These are phyloP conservation scores for Cyphomyrmex costatus DNA, from an alignment of 1,140 invertebrate genomes.

Conservation along the genomic window DNA sequence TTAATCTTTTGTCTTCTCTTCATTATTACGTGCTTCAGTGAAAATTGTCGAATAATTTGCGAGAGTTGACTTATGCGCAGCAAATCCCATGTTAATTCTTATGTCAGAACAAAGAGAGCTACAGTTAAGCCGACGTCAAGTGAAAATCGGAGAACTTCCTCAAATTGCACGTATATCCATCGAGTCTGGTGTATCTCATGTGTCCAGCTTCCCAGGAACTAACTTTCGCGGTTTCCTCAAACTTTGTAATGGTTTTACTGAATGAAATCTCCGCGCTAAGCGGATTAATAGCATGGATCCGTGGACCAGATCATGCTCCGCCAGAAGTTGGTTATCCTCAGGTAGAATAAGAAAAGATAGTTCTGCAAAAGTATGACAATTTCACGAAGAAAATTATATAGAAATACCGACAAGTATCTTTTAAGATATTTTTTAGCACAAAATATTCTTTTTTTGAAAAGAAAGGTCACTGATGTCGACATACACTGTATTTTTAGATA, in stretches of 20 bases:
- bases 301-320: slow-evolving; percentile 36
- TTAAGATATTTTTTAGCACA: too few relatives aligned
- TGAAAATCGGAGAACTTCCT: slow-evolving; percentile 17
- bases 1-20: slow-evolving; percentile 10
- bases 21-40: not conserved
- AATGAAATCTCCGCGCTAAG: slow-evolving; percentile 65
- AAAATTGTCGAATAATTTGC: slow-evolving; percentile 8
- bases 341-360: not conserved
- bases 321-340: slow-evolving; percentile 27
- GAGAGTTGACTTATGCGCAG: not conserved
- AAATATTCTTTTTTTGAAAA: too few relatives aligned
- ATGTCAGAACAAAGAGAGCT: slow-evolving; percentile 27
- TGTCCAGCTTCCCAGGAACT: slow-evolving; percentile 54
- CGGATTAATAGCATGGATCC: slow-evolving; percentile 66
- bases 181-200: slow-evolving; percentile 53
- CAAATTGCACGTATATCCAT: slow-evolving; percentile 17
- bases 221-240: slow-evolving; percentile 59
- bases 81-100: slow-evolving; percentile 45
- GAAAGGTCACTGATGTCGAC: too few relatives aligned
- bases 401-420: not conserved
- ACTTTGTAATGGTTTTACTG: slow-evolving; percentile 67
- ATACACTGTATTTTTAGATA: too few relatives aligned
- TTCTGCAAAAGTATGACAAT: not conserved
- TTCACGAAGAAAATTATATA: not conserved
- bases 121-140: not conserved